Evolutionary conservation across 1,140 invertebrate species (phyloP), one percentile per base, ranked within the genome.

Genomic region (Penaeus indicus): DNA sequence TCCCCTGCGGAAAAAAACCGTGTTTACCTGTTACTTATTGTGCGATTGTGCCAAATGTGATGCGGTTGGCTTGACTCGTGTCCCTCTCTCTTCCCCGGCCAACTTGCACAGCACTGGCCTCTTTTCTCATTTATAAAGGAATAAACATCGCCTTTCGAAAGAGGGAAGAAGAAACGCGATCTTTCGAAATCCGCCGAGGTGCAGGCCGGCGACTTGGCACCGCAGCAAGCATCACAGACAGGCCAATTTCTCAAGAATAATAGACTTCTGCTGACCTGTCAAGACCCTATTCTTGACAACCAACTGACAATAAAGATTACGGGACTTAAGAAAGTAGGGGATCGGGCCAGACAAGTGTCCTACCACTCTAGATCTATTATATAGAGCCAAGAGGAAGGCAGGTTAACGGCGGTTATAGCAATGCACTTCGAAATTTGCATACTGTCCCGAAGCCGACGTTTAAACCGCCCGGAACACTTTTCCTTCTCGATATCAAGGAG

Each of bases 11-110:
- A 79, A 67, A 86, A 60, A 84, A 89, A 84, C 72, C 75, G 67
- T 84, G 82, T 90, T 84, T 90, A 90, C 89, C 85, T 87, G 85
- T 84, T 78, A 42, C 85, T 75, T 82, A 75, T 87, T 87, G 85
- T 22, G 22, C 27, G 27, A 69, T 69, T 69, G 7, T n/a, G 22
- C 64, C 64, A 69, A 47, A 47, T 47, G 42, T 10, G 42, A 47
- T 47, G 42, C 42, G 10, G 42, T 47, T 47, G 42, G 42, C 42
- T 69, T 16, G 22, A 69, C 27, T n/a, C 21, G 0, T 69, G 21
- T 13, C 22, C 27, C 22, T 16, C 5, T 69, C 10, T 69, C 22
- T 69, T 72, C 38, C 38, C 69, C 25, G 13, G 69, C 13, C 4
- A 25, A 0, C 38, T 25, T n/a, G 4, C 4, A 25, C 5, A 32